A percentile compares a stretch with the other conserved stretches of the same genome.
Conservation (phyloP, 2,888 invertebrate genomes). For the Napeogenes inachia region DNA sequence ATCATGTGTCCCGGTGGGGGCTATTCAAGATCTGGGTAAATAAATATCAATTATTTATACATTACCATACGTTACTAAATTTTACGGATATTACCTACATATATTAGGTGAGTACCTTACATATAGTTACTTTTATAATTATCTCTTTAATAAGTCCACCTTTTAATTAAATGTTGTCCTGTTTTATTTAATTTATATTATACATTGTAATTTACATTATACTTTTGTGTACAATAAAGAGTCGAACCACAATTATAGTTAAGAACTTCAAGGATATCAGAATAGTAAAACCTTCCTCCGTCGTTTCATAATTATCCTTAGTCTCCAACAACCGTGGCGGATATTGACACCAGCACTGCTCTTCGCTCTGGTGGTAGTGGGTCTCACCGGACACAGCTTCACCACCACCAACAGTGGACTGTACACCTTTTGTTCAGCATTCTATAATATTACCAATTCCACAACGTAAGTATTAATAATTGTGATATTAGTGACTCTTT, state of each 20-base stretch:
- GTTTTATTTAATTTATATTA: too few species aligned
- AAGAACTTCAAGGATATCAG: too few species aligned
- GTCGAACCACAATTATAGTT: too few species aligned
- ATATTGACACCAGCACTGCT: slow-evolving; percentile 62
- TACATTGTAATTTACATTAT: too few species aligned
- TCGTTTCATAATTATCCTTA: slow-evolving; percentile 28
- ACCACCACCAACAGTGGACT: slow-evolving; percentile 58
- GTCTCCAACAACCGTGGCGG: slow-evolving; percentile 63
- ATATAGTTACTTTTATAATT: too few species aligned
- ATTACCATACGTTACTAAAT: background rate
- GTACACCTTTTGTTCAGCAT: slow-evolving; percentile 59
- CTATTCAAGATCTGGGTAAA: slow-evolving; percentile 54
- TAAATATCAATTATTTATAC: background rate
- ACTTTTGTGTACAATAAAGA: too few species aligned
- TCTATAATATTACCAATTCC: slow-evolving; percentile 56
- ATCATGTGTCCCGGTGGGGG: slow-evolving; percentile 69
- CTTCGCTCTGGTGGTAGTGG: slow-evolving; percentile 61
- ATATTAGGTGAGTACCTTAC: too few species aligned
- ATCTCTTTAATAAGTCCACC: too few species aligned
- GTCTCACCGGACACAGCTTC: slow-evolving; percentile 62
- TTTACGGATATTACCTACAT: too few species aligned
- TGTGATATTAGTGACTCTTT: too few species aligned
- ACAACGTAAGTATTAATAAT: slow-evolving; percentile 45
- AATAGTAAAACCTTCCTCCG: too few species aligned
- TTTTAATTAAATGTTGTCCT: too few species aligned